A percentile compares a stretch with the other conserved stretches of the same genome.
These are phyloP conservation scores for Nomada fabriciana DNA, from an alignment of 2,888 invertebrate genomes.

Conservation along the genomic window DNA sequence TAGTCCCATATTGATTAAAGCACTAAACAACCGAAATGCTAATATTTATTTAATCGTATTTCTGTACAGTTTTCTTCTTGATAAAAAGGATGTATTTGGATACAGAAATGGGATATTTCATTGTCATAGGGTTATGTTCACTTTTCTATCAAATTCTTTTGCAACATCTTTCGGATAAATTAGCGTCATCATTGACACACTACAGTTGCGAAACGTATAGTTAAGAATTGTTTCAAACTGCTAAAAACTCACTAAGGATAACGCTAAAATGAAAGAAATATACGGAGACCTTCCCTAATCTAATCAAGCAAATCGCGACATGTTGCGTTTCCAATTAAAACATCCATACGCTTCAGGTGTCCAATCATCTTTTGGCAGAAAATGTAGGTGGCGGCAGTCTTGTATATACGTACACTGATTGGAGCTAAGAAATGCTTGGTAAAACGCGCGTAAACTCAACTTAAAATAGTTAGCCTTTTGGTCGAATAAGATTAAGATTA, in stretches of 20 bases:
- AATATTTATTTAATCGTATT: constrained; percentile 55
- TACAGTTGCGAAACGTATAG: constrained; percentile 31
- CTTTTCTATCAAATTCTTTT: constrained; percentile 32
- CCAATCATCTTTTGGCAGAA: constrained; percentile 51
- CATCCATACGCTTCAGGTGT: constrained; percentile 40
- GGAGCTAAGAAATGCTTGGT: constrained; percentile 28
- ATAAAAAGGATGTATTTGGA: constrained; percentile 62
- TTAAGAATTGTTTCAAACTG: constrained; percentile 20
- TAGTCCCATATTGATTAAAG: constrained; percentile 90
- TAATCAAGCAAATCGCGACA: constrained; percentile 76
- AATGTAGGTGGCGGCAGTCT: constrained; percentile 63
- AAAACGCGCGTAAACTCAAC: constrained; percentile 50
- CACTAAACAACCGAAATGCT: constrained; percentile 24
- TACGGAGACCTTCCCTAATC: constrained; percentile 72
- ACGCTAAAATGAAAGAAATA: constrained; percentile 57
- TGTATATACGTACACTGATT: constrained; percentile 49
- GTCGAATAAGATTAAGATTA: constrained; percentile 1
- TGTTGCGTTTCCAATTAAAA: constrained; percentile 74
- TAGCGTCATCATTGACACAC: constrained; percentile 35
- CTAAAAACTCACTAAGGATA: constrained; percentile 41
- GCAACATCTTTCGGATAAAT: constrained; percentile 18
- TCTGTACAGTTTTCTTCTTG: constrained; percentile 60
- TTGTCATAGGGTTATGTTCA: constrained; percentile 78
- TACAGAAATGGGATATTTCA: constrained; percentile 72
- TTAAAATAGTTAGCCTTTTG: constrained; percentile 9